Conservation (phyloP, 2,113 vertebrate genomes). For the Gallinago paraguaiae region DNA sequence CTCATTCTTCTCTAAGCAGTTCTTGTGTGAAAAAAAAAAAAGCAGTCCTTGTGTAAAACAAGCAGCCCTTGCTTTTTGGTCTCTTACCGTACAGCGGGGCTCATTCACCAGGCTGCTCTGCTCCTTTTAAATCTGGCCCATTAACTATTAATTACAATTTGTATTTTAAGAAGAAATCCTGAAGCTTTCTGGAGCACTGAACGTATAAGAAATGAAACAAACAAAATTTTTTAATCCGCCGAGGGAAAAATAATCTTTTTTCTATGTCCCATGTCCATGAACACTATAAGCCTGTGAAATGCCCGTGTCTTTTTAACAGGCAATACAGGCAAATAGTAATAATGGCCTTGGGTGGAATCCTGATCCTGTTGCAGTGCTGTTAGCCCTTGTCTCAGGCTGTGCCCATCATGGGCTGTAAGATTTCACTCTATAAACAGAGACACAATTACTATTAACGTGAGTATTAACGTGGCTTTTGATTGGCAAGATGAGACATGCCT, state of each 20-base stretch:
- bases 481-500: not conserved
- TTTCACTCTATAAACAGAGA: not conserved
- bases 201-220: not conserved
- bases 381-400: not conserved
- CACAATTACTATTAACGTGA: too few relatives aligned
- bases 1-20: not conserved
- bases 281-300: not conserved
- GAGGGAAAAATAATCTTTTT: not conserved
- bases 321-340: not conserved
- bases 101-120: not conserved
- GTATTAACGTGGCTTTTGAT: not conserved
- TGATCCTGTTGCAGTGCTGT: not conserved
- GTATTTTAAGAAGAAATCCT: not conserved
- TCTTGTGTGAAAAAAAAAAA: not conserved
- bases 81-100: not conserved
- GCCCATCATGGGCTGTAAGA: not conserved
- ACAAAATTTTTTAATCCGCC: not conserved
- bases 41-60: not conserved
- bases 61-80: not conserved
- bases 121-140: not conserved
- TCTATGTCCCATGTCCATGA: not conserved
- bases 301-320: not conserved
- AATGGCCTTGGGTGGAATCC: not conserved
- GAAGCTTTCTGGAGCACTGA: not conserved
- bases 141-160: not conserved